Base-by-base conservation (phyloP, 2,888 invertebrate species). In the Parasteatoda lunata region DNA sequence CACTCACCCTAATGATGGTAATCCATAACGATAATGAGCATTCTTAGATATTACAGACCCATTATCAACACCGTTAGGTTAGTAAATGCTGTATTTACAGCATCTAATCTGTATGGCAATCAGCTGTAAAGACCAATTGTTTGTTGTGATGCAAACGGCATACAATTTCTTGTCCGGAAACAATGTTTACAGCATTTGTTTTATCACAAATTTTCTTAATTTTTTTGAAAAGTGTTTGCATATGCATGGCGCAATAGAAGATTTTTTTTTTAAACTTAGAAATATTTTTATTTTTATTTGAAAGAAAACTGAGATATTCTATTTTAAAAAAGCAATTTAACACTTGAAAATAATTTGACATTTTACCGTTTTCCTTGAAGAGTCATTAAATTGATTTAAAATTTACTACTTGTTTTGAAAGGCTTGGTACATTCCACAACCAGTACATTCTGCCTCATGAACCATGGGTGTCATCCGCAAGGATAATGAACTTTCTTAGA, bases 1-100 rank as follows among this genome's bases (percentile, higher is more conserved):
- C 11, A 51, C 51, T 77, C 30, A 48, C 15, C 45, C 6, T 77
- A 77, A 77, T 77, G 49, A 66, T 45, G 51, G 77, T 77, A 68
- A 77, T 77, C 45, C 15, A 7, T 65, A 45, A 7, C 15, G 77
- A 77, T 66, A 49, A 49, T 66, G 65, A 75, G 59, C 47, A 59
- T 59, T 59, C 59, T 13, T 59, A 59, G 59, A 7, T 59, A 59
- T 59, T 59, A 59, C n/a, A 9, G 59, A 59, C 9, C n/a, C 59
- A 59, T 59, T 59, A 59, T 59, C 9, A n/a, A 59, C 59, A 59
- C 59, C n/a, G 59, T 59, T 59, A 59, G 59, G 5, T n/a, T 59
- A 59, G 59, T 59, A 59, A 59, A 59, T 59, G 59, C 59, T 59
- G 59, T 59, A 59, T 59, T 59, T 59, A 59, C 59, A 59, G n/a